Evolutionary conservation across 2,113 vertebrate genomes (phyloP).

Genomic region (Phodopus roborovskii): DNA sequence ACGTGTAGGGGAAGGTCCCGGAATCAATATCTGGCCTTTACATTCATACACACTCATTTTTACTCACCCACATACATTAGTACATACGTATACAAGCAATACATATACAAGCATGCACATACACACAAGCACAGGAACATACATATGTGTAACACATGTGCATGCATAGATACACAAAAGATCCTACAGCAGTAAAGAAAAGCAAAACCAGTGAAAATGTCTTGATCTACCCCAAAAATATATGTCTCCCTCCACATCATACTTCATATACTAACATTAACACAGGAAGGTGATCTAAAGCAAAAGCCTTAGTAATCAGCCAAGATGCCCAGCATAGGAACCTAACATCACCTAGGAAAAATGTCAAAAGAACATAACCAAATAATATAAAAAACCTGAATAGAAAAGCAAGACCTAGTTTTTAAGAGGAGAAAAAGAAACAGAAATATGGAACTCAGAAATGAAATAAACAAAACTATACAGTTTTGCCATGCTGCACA

Average conservation of each 20-base stretch:
- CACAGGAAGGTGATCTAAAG: background rate
- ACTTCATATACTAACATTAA: background rate
- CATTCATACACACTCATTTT: background rate
- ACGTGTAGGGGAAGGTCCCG: background rate
- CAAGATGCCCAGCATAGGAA: background rate
- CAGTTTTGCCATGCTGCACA: rapidly evolving
- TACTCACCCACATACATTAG: background rate
- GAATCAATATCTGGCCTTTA: background rate
- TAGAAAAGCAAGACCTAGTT: background rate
- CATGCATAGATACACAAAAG: background rate
- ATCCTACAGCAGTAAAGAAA: background rate
- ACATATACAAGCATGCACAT: no score
- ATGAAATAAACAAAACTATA: background rate
- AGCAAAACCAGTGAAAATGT: background rate
- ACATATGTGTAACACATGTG: background rate
- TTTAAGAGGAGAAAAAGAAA: background rate
- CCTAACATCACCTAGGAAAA: background rate
- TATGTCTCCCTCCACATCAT: background rate
- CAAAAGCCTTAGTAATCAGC: background rate
- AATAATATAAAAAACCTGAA: background rate
- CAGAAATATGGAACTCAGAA: background rate
- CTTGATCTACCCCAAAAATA: background rate
- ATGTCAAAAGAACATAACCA: background rate
- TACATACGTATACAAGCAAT: background rate
- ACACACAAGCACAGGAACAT: background rate